Conservation (phyloP, 1,140 invertebrate genomes). For the Drosophila nigrodunni region DNA sequence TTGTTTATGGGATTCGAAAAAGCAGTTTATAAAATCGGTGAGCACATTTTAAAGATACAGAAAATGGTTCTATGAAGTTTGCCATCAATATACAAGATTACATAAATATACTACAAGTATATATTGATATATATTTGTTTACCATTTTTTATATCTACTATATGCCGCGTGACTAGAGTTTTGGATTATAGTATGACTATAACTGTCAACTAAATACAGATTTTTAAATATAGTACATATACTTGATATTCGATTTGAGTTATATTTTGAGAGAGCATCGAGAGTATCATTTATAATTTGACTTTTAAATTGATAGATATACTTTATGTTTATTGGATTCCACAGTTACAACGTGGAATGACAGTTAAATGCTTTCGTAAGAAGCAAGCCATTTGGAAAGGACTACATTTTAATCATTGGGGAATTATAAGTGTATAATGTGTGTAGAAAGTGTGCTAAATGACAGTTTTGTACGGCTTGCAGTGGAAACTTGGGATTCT, state of each 20-base stretch:
- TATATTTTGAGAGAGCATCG: neutral
- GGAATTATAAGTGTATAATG: neutral
- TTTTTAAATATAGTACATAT: conserved; percentile 11
- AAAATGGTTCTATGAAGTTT: conserved; percentile 39
- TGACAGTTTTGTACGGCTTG: neutral
- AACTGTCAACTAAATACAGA: neutral
- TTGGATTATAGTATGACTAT: conserved; percentile 9
- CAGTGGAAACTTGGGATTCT: neutral
- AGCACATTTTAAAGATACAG: conserved; percentile 57
- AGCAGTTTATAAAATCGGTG: conserved; percentile 72
- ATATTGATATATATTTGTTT: conserved; percentile 23
- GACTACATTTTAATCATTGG: neutral
- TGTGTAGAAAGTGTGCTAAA: no score
- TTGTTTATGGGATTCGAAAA: conserved; percentile 22
- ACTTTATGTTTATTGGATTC: neutral
- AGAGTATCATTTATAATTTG: neutral
- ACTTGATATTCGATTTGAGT: conserved; percentile 1
- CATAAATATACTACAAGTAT: conserved; percentile 26
- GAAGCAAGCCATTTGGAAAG: neutral
- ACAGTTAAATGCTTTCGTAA: conserved; percentile 9
- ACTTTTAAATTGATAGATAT: conserved; percentile 4
- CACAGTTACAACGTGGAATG: neutral
- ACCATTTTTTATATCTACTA: conserved; percentile 15
- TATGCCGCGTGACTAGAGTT: conserved; percentile 45
- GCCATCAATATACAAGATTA: conserved; percentile 32